Evolutionary conservation across 92 coral and sea anemone species (phyloP), one percentile per base, ranked within the genome.

Genomic region (Bergia sp.): DNA sequence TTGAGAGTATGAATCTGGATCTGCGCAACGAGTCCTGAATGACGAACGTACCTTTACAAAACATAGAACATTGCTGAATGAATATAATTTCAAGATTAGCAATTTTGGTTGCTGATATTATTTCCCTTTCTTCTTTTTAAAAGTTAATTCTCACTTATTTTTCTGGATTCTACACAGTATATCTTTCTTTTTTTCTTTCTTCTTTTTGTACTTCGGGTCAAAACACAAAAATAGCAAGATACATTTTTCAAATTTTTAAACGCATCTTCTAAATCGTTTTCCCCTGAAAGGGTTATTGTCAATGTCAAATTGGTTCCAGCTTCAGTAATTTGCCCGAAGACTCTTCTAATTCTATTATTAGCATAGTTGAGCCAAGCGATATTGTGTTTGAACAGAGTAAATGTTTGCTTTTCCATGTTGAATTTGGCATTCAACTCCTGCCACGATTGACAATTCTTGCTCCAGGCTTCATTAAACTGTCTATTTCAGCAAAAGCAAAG

Each of bases 21-120:
- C 57, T 44, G 41, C 41, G 11, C 36, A 18, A 11, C 82, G 36
- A 45, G 23, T 18, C 36, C 6, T 74, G 82, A 67, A 74, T 45
- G 64, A 12, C 37, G 80, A 41, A 45, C 20, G 21, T 45, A 6
- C 41, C 61, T 50, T 65, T 29, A 29, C 29, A 37, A 43, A 44
- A 71, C 41, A 71, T 67, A 9, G 37, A 71, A 36, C 79, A 49
- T 43, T 45, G 78, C 77, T 72, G 78, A 84, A 43, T 72, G 87
- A 71, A 84, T 43, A 44, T 67, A 74, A 61, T 6, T 61, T 16
- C 12, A 65, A 53, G 64, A 80, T 13, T 29, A 57, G 40, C 85
- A 53, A 38, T 53, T 80, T 80, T 36, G 43, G 69, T 84, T 71
- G 79, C 87, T 84, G n/a, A 84, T 73, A 84, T 43, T 84, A 44